A percentile compares a stretch with the other conserved stretches of the same genome.
phyloP scores from a whole-genome alignment of 1,140 invertebrate genomes.

The Antheraea mylitta region DNA sequence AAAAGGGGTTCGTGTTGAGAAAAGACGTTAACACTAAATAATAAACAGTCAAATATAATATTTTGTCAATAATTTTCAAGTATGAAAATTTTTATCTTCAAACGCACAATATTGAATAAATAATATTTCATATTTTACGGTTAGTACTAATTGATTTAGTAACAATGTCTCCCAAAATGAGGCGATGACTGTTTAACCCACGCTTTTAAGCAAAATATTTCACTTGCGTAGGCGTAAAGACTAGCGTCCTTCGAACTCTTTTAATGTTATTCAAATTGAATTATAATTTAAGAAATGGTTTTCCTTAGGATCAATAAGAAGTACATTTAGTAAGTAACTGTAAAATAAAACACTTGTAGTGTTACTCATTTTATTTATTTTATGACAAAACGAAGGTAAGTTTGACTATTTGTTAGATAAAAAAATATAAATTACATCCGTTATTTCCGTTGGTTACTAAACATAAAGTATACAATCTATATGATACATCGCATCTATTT shows the following conservation, averaged over 20 bases:
- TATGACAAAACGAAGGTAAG: too few species aligned
- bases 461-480: too few species aligned
- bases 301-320: background rate
- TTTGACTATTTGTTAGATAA: too few species aligned
- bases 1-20: background rate
- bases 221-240: slow-evolving; percentile 14
- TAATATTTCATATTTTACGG: too few species aligned
- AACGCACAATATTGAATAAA: background rate
- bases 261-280: slow-evolving; percentile 19
- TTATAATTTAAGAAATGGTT: background rate
- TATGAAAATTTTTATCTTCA: background rate
- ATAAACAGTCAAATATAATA: slow-evolving; percentile 2
- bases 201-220: slow-evolving; percentile 18
- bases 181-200: background rate
- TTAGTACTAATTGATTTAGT: too few species aligned
- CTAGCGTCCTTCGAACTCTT: slow-evolving; percentile 10
- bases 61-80: slow-evolving; percentile 2
- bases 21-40: too few species aligned
- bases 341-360: background rate
- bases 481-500: too few species aligned
- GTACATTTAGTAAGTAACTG: background rate
- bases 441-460: too few species aligned
- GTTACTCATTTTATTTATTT: too few species aligned
- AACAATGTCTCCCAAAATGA: too few species aligned
- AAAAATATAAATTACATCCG: too few species aligned